A percentile compares a stretch with the other conserved stretches of the same genome.
These are phyloP conservation scores for Hypocryptadius cinnamomeus DNA, from an alignment of 2,113 vertebrate genomes.

Conservation along the genomic window DNA sequence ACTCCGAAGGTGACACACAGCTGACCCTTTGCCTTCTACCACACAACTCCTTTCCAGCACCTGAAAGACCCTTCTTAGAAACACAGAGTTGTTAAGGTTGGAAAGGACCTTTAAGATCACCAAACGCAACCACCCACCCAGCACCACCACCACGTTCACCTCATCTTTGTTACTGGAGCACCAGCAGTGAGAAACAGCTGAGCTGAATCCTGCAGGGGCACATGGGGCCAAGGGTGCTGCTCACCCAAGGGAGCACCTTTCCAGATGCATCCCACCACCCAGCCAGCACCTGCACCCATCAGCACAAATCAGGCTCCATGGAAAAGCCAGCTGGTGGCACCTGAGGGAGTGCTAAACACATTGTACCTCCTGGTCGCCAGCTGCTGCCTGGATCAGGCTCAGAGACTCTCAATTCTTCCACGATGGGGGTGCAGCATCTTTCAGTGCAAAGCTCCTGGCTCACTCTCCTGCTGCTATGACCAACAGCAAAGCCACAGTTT, in stretches of 20 bases:
- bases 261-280: neutral
- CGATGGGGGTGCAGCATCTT: neutral
- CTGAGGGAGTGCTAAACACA: fast-evolving
- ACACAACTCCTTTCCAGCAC: neutral
- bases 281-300: neutral
- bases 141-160: neutral
- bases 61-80: neutral
- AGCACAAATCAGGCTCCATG: neutral
- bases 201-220: neutral
- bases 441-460: neutral
- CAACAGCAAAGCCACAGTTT: neutral
- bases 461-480: neutral
- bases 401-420: fast-evolving
- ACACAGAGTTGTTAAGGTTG: neutral
- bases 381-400: neutral
- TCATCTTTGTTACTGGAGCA: neutral
- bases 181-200: neutral
- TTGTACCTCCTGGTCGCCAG: fast-evolving
- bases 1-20: neutral
- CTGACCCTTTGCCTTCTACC: neutral
- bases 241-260: neutral
- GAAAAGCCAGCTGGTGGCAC: neutral
- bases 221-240: neutral
- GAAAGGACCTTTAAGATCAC: neutral
- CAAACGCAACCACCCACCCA: neutral